These are phyloP conservation scores for Sparidentex hasta DNA, from an alignment of 2,797 vertebrate species.

Conservation along the genomic window DNA sequence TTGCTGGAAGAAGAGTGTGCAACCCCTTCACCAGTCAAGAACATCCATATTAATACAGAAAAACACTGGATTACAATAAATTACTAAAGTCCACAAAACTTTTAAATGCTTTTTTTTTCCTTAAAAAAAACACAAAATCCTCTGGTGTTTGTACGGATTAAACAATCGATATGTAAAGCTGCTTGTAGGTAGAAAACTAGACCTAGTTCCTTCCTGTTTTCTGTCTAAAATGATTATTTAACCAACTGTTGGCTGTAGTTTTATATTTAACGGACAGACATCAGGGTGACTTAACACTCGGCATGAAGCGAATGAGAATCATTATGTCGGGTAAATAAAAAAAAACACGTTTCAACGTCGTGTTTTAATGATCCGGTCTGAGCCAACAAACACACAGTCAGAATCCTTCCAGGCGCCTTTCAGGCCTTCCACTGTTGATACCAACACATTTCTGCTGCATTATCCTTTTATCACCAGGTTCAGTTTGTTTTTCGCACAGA, in stretches of 20 bases:
- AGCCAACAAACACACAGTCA: background rate
- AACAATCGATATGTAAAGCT: background rate
- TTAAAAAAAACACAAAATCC: no score
- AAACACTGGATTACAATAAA: background rate
- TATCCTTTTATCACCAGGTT: background rate
- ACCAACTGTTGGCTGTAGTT: background rate
- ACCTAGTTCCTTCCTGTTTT: background rate
- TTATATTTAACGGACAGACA: background rate
- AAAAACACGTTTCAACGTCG: no score
- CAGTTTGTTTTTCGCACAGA: background rate
- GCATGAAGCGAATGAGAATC: no score
- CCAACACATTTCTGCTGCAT: background rate
- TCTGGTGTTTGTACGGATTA: background rate
- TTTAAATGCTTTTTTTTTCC: background rate
- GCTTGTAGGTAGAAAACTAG: no score
- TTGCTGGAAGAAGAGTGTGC: no score
- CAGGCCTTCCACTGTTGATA: background rate
- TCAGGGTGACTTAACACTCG: background rate
- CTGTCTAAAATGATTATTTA: background rate
- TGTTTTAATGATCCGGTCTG: background rate
- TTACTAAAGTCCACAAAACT: background rate
- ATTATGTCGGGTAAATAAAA: background rate
- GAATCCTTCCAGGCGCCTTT: background rate
- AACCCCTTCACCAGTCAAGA: no score
- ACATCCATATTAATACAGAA: no score